phyloP scores from a whole-genome alignment of 1,140 invertebrate genomes.

The Liolophura sinensis region DNA sequence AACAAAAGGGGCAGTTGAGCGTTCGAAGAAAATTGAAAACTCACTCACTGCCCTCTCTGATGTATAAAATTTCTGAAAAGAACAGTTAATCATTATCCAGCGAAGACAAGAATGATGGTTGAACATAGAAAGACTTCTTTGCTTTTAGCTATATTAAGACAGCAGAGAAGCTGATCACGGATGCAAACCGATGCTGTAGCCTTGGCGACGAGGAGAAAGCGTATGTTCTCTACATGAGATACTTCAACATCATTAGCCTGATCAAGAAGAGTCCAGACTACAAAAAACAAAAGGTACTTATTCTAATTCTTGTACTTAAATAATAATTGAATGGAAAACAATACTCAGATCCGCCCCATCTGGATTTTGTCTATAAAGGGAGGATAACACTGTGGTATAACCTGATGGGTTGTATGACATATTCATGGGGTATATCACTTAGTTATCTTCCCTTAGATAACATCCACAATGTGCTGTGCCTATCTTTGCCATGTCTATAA shows the following conservation, averaged over 20 bases:
- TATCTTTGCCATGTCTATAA: too few relatives aligned
- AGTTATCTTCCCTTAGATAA: too few relatives aligned
- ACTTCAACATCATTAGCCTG: constrained; percentile 64
- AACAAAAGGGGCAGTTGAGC: neutral
- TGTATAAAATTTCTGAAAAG: constrained; percentile 6
- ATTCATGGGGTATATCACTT: too few relatives aligned
- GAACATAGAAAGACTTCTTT: neutral
- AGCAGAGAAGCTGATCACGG: constrained; percentile 65
- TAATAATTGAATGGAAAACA: too few relatives aligned
- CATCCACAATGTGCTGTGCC: too few relatives aligned
- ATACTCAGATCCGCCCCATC: too few relatives aligned
- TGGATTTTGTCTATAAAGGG: too few relatives aligned
- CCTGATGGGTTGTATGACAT: too few relatives aligned
- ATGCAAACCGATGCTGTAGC: constrained; percentile 62
- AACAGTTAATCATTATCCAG: too few relatives aligned
- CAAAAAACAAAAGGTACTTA: constrained; percentile 50
- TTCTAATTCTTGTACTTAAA: too few relatives aligned
- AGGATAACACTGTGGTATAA: too few relatives aligned
- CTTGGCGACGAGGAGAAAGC: constrained; percentile 70
- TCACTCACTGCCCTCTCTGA: constrained; percentile 5
- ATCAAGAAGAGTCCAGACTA: constrained; percentile 42
- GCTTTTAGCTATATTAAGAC: constrained; percentile 40
- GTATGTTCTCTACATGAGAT: constrained; percentile 73
- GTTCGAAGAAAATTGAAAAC: neutral
- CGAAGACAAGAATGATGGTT: neutral